phyloP scores from a whole-genome alignment of 2,797 vertebrate species.

The Enteromius paludinosus region DNA sequence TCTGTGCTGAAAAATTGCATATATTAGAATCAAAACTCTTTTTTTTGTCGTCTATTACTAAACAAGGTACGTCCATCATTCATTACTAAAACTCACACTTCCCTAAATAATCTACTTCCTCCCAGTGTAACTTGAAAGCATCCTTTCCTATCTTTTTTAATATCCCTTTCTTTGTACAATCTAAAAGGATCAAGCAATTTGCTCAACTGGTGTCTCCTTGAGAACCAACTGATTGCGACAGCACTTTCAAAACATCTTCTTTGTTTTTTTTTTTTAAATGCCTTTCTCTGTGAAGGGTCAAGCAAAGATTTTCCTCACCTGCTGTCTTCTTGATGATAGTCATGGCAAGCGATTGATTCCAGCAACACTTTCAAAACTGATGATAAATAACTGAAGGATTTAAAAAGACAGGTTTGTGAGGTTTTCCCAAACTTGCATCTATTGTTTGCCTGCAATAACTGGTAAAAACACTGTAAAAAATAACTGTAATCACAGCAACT shows the following conservation, averaged over 20 bases:
- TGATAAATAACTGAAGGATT: not conserved
- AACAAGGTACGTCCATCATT: not conserved
- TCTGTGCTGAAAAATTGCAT: not conserved
- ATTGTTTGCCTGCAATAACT: not conserved
- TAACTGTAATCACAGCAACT: not conserved
- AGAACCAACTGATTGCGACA: not conserved
- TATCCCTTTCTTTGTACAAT: not conserved
- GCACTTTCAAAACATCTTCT: constrained; percentile 2
- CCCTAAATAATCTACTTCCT: not conserved
- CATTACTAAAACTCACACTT: not conserved
- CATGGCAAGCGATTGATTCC: not conserved
- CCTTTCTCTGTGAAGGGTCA: not conserved
- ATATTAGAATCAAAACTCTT: not conserved
- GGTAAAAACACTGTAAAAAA: not conserved
- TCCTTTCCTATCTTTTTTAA: not conserved
- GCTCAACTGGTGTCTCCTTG: not conserved
- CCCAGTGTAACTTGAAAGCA: not conserved
- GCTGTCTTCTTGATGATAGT: not conserved
- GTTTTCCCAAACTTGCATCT: too few species aligned
- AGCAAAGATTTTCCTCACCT: constrained; percentile 4
- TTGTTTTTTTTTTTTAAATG: not conserved
- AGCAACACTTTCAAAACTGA: constrained; percentile 6
- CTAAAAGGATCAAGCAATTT: constrained; percentile 15
- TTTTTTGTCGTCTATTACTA: not conserved
- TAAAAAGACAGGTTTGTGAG: not conserved